Evolutionary conservation across 2,888 invertebrate species (phyloP), one percentile per base, ranked within the genome.

Genomic region (Cantharis lateralis): DNA sequence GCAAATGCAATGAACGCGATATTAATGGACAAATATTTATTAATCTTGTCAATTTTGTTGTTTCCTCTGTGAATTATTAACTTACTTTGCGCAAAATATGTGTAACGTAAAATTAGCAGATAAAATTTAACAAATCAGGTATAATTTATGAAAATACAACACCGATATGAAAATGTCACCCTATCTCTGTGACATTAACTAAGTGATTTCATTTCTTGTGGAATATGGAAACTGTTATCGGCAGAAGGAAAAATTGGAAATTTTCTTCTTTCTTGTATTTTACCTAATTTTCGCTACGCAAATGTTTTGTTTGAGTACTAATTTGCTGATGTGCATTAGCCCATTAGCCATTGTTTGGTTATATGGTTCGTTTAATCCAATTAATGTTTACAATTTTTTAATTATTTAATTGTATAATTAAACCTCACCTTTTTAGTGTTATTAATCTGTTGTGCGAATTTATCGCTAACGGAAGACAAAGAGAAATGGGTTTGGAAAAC

Each of bases 401-500:
- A 48, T 48, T 48, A 48, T 48, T 48, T 48, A 48, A 48, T 48
- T 48, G 48, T 48, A 1, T 48, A 48, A 48, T 48, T 48, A 48
- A 48, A 48, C 5, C 48, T n/a, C n/a, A 48, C 48, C 48, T 48
- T 73, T 69, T 15, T 68, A 73, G 73, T 48, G 61, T 10, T 62
- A 15, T 26, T 61, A 24, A 13, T 68, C 10, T 73, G 68, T 24
- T 18, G 69, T 18, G n/a, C 68, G 24, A 68, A 73, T 15, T n/a
- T 73, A 20, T 68, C 74, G 10, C n/a, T 66, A 16, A 16, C 70
- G 10, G 73, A 79, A 62, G 87, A 88, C 77, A 88, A 89, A 68
- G 87, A 86, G 69, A 87, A 88, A 81, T 90, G 90, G 90, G 87
- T 87, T 5, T 89, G 89, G 89, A 84, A 84, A 61, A 85, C 87